Evolutionary conservation across 2,113 vertebrate genomes (phyloP), one percentile per base, ranked within the genome.

Genomic region (Camelus bactrianus): DNA sequence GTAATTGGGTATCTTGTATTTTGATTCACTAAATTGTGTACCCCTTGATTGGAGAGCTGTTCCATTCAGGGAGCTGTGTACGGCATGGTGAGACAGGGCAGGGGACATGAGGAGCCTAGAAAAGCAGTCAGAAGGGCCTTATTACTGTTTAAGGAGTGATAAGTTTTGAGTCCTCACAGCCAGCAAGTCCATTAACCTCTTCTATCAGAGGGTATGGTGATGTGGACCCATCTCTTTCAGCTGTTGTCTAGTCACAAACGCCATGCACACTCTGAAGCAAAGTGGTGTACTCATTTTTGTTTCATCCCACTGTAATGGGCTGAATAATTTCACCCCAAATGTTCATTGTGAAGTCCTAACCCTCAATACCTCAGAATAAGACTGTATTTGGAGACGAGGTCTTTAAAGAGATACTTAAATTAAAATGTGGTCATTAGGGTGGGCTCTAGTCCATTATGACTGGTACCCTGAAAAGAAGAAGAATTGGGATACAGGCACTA

Each of bases 41-140:
- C 4, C 50, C 2, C 22, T 48, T 58, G 14, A 19, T 0, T 60
- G 46, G 32, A 48, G 42, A 54, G 11, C 17, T n/a, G 22, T 48
- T 58, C 10, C 28, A 35, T 6, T 76, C 30, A 60, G 28, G 9
- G 16, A 30, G 26, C 42, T 87, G 3, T 11, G 2, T 19, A 5
- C 2, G 13, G 30, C 5, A 11, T 0, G 9, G 24, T 12, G 5
- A 48, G 17, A 32, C 6, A 12, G 22, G 3, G 30, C 20, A 76
- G 73, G 19, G 64, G 42, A 30, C 52, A 2, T 8, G 5, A 89
- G 4, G 52, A 60, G 32, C 15, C 15, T 26, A 30, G 30, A 48
- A 24, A 58, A 1, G 26, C 11, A 65, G 32, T 30, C 4, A n/a
- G 42, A 46, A 58, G 28, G 30, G 6, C 11, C 46, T 38, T 35